These are phyloP conservation scores for Corvus cornix DNA, from an alignment of 2,113 vertebrate genomes.

Conservation along the genomic window DNA sequence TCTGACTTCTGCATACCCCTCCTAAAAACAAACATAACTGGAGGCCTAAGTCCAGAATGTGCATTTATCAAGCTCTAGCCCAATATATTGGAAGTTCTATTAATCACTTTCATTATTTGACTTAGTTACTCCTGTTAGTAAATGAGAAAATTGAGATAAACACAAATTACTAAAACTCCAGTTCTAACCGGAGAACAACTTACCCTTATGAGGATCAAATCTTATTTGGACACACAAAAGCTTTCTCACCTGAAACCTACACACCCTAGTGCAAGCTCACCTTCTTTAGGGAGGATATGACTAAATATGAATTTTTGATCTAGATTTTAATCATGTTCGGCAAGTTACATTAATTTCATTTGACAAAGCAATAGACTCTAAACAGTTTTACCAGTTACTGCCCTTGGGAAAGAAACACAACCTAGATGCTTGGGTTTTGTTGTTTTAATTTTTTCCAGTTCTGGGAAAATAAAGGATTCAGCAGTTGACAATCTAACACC, in stretches of 20 bases:
- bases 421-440: not conserved
- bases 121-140: not conserved
- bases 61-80: not conserved
- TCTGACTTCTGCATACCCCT: not conserved
- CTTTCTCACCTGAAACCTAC: not conserved
- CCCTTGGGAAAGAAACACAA: not conserved
- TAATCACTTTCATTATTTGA: not conserved
- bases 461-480: not conserved
- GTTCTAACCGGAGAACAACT: not conserved
- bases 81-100: not conserved
- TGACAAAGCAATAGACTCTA: not conserved
- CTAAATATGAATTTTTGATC: not conserved
- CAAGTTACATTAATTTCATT: not conserved
- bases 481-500: not conserved
- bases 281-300: not conserved
- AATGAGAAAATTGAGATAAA: not conserved
- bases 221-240: not conserved
- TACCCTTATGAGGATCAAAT: not conserved
- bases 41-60: not conserved
- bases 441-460: not conserved
- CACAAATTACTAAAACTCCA: not conserved
- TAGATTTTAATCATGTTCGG: not conserved
- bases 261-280: not conserved
- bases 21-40: not conserved
- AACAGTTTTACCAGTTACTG: not conserved